These are phyloP conservation scores for Etheostoma perlongum DNA, from an alignment of 2,797 vertebrate species.

Conservation along the genomic window DNA sequence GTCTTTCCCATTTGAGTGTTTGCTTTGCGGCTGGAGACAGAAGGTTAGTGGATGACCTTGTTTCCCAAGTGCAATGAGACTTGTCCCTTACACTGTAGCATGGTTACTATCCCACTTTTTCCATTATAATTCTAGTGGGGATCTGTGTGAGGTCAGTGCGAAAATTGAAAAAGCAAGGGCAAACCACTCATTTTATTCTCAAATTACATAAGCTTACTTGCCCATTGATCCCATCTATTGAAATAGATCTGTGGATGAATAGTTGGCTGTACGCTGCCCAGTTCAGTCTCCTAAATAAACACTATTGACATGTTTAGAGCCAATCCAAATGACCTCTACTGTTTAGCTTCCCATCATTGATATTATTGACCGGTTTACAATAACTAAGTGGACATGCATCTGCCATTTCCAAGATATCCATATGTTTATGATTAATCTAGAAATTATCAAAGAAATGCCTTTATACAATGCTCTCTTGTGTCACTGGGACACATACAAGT, in stretches of 20 bases:
- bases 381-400: slow-evolving; percentile 60
- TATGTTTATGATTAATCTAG: slow-evolving; percentile 64
- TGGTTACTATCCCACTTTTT: slow-evolving; percentile 45
- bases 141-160: slow-evolving; percentile 62
- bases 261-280: slow-evolving; percentile 3
- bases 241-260: slow-evolving; percentile 59
- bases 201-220: slow-evolving; percentile 60
- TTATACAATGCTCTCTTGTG: slow-evolving; percentile 53
- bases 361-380: slow-evolving; percentile 78
- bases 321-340: slow-evolving; percentile 64
- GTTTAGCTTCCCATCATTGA: slow-evolving; percentile 70
- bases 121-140: slow-evolving; percentile 69
- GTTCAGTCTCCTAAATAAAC: slow-evolving; percentile 72
- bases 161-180: slow-evolving; percentile 67
- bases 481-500: slow-evolving; percentile 16
- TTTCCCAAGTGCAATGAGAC: slow-evolving; percentile 68
- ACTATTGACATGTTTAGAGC: slow-evolving; percentile 79
- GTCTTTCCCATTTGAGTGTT: slow-evolving; percentile 64
- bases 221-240: slow-evolving; percentile 67
- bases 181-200: slow-evolving; percentile 61
- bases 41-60: slow-evolving; percentile 78
- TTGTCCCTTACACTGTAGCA: slow-evolving; percentile 53
- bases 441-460: slow-evolving; percentile 69
- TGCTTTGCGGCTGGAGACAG: slow-evolving; percentile 64
- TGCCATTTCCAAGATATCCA: slow-evolving; percentile 62